These are phyloP conservation scores for Phenganax subtilis DNA, from an alignment of 92 coral and sea anemone genomes.

Conservation along the genomic window DNA sequence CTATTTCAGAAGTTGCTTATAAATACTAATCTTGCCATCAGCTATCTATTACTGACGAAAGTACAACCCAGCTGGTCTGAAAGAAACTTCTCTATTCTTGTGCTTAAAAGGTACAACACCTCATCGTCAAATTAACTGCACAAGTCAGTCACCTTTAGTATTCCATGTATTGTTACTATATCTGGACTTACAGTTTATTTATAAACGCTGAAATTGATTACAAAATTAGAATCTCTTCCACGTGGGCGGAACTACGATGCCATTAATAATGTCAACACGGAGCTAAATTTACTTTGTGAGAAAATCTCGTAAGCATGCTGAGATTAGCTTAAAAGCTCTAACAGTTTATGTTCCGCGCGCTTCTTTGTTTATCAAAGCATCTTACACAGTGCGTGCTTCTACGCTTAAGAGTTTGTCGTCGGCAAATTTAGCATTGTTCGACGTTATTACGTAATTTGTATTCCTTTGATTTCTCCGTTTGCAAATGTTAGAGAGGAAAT, in stretches of 20 bases:
- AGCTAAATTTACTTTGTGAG: not conserved
- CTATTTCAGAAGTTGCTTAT: not conserved
- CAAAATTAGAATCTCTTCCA: not conserved
- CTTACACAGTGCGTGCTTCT: not conserved
- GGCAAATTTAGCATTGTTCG: not conserved
- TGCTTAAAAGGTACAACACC: conserved; percentile 1
- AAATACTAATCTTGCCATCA: too few species aligned
- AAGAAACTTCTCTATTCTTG: not conserved
- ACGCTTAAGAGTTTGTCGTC: conserved; percentile 8
- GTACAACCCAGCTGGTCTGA: not conserved
- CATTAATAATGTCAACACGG: not conserved
- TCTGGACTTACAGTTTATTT: conserved; percentile 2
- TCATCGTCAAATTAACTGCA: not conserved
- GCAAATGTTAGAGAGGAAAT: not conserved
- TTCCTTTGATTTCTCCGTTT: not conserved
- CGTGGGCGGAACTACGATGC: not conserved
- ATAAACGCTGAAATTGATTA: not conserved
- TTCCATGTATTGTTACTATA: not conserved
- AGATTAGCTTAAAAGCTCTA: conserved; percentile 5
- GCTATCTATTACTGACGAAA: not conserved
- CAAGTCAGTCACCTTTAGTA: not conserved
- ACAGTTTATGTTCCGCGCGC: conserved; percentile 1
- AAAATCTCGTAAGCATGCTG: conserved; percentile 15
- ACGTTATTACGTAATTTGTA: not conserved
- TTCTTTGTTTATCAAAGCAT: not conserved